Percentiles rank a stretch among this genome's conserved stretches.
Conservation (phyloP, 2,797 vertebrate species). For the Decapterus maruadsi region DNA sequence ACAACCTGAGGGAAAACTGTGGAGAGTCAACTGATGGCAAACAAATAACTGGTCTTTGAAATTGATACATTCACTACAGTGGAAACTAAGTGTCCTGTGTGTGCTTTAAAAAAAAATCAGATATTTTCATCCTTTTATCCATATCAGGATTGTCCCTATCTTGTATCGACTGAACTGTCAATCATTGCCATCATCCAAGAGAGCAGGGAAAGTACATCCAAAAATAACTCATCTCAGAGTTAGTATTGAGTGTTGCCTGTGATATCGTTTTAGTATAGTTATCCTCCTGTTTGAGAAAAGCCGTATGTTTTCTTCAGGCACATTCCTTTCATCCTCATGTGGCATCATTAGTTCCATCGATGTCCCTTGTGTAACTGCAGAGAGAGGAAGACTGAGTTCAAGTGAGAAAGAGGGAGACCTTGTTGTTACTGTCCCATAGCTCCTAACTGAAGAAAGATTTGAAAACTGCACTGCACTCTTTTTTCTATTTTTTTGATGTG, state of each 20-base stretch:
- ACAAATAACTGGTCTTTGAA: conserved; percentile 2
- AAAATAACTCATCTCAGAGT: conserved; percentile 14
- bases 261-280: conserved; percentile 53
- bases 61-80: neutral
- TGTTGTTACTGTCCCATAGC: conserved; percentile 64
- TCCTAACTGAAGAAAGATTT: conserved; percentile 23
- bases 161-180: neutral
- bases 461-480: neutral
- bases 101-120: too few relatives aligned
- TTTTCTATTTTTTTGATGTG: conserved; percentile 1
- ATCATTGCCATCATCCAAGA: conserved; percentile 9
- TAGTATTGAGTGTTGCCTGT: conserved; percentile 28
- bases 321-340: conserved; percentile 75
- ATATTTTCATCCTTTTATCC: neutral
- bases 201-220: conserved; percentile 5
- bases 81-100: neutral
- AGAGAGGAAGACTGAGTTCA: conserved; percentile 53
- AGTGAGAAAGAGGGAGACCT: conserved; percentile 46
- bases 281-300: conserved; percentile 63
- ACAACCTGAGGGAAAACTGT: neutral
- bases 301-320: conserved; percentile 62
- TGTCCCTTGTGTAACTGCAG: conserved; percentile 61
- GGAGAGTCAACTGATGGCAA: neutral
- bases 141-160: neutral
- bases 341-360: conserved; percentile 77